Conservation (phyloP, 2,888 invertebrate genomes). For the Trichopoda pennipes region DNA sequence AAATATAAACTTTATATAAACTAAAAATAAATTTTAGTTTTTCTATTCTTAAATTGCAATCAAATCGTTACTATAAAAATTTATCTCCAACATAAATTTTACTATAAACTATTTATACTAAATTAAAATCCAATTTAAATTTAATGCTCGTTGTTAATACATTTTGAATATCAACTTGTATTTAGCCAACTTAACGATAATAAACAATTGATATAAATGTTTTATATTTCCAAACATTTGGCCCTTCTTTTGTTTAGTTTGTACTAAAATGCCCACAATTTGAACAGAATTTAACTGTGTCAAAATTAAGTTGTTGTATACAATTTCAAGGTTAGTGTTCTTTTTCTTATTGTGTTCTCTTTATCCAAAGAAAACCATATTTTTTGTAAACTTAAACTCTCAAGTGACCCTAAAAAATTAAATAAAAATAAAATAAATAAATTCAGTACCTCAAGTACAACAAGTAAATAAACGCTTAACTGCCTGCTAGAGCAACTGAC, state of each 20-base stretch:
- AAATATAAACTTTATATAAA: no score
- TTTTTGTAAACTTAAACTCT: neutral
- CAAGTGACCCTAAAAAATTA: neutral
- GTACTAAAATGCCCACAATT: slow-evolving; percentile 10
- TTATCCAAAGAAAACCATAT: neutral
- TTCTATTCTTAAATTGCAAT: no score
- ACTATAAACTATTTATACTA: no score
- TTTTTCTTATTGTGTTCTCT: neutral
- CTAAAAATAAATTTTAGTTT: no score
- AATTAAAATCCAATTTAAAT: no score
- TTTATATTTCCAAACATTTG: no score
- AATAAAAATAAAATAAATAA: slow-evolving; percentile 6
- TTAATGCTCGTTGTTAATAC: no score
- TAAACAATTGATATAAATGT: no score
- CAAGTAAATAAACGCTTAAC: neutral
- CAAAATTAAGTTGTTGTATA: slow-evolving; percentile 12
- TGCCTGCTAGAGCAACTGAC: neutral
- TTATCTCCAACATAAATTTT: no score
- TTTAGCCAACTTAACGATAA: no score
- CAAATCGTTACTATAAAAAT: no score
- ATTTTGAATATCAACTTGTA: no score
- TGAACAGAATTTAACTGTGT: slow-evolving; percentile 24
- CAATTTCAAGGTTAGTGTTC: slow-evolving; percentile 28
- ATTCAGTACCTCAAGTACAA: slow-evolving; percentile 1
- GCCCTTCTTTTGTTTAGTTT: neutral